Evolutionary conservation across 2,113 vertebrate genomes (phyloP).

Genomic region (Chinchilla lanigera): DNA sequence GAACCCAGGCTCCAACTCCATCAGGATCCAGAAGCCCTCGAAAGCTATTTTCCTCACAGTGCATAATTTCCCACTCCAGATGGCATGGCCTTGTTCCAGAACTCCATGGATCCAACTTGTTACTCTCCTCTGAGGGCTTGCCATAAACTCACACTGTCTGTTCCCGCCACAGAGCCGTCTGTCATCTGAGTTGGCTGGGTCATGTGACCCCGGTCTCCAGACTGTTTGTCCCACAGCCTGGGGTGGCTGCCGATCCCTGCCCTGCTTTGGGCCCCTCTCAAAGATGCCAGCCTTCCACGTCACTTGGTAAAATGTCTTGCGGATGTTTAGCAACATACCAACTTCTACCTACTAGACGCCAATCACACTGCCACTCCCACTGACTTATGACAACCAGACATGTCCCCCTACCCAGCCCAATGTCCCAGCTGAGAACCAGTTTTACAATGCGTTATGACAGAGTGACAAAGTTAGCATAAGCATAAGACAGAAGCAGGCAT

Average conservation of each 20-base stretch:
- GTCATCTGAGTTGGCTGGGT: not conserved
- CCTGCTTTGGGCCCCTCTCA: not conserved
- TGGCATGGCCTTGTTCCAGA: slow-evolving; percentile 68
- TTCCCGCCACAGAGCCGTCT: not conserved
- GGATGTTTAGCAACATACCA: too few species aligned
- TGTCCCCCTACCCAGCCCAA: not conserved
- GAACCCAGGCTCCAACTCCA: not conserved
- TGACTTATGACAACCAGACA: too few species aligned
- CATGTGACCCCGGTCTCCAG: not conserved
- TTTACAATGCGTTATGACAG: not conserved
- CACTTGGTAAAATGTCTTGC: not conserved
- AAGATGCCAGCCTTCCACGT: not conserved
- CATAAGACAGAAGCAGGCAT: fast-evolving
- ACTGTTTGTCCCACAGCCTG: not conserved
- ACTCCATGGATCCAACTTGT: slow-evolving; percentile 31
- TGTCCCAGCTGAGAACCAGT: not conserved
- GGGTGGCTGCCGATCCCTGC: not conserved
- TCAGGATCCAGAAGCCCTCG: not conserved
- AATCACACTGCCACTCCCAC: too few species aligned
- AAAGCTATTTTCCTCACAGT: slow-evolving; percentile 42
- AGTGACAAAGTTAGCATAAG: not conserved
- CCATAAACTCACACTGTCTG: not conserved
- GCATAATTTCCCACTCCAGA: slow-evolving; percentile 60
- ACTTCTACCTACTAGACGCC: too few species aligned
- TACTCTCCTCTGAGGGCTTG: not conserved